Evolutionary conservation across 2,888 invertebrate genomes (phyloP).

Genomic region (Dryadula phaetusa): DNA sequence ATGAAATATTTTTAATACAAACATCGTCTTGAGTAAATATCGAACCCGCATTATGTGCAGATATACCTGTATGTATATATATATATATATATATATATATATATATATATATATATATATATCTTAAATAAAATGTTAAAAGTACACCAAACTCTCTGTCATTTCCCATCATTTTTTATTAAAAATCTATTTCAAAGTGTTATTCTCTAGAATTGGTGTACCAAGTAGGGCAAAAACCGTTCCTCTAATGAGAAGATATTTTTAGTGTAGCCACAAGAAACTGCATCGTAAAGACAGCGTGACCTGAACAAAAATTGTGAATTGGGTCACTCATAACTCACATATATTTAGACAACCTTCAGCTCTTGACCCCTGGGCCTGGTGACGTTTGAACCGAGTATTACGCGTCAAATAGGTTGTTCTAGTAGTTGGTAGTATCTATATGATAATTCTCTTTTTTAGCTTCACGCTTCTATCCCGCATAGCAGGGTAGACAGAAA

Average conservation of each 20-base stretch:
- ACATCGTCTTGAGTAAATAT: too few relatives aligned
- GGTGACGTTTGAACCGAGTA: not conserved
- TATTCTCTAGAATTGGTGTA: too few relatives aligned
- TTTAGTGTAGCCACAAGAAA: slow-evolving; percentile 19
- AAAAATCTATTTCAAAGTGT: not conserved
- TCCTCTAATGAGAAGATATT: slow-evolving; percentile 32
- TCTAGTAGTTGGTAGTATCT: not conserved
- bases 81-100: too few relatives aligned
- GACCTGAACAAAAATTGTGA: slow-evolving; percentile 24
- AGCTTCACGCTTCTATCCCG: too few relatives aligned
- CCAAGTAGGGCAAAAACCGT: slow-evolving; percentile 10
- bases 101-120: too few relatives aligned
- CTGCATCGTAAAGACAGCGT: slow-evolving; percentile 11
- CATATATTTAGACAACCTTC: slow-evolving; percentile 25
- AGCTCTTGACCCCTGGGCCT: slow-evolving; percentile 26
- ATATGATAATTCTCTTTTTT: too few relatives aligned
- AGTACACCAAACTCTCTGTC: not conserved
- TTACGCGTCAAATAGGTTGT: not conserved
- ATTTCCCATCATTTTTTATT: not conserved
- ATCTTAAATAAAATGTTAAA: not conserved
- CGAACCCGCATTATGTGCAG: too few relatives aligned
- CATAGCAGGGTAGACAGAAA: too few relatives aligned
- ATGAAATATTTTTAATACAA: too few relatives aligned
- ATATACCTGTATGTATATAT: too few relatives aligned
- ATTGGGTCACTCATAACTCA: slow-evolving; percentile 27